Evolutionary conservation across 2,113 vertebrate species (phyloP).

Genomic region (Porphyrio hochstetteri): DNA sequence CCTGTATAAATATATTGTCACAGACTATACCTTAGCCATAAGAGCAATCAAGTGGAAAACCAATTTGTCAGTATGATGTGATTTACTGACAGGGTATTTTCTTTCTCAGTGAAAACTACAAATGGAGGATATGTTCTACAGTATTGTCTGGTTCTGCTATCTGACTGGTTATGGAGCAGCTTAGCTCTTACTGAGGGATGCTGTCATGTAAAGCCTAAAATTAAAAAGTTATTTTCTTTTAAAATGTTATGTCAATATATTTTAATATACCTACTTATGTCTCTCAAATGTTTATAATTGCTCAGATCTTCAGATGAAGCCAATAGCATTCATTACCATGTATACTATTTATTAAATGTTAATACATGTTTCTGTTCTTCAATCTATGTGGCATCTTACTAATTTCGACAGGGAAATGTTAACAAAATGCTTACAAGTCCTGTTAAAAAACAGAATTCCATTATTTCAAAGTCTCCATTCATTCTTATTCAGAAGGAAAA

Average conservation of each 20-base stretch:
- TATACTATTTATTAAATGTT: not conserved
- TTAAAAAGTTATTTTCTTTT: not conserved
- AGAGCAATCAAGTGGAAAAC: not conserved
- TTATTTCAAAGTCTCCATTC: not conserved
- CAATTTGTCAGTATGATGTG: not conserved
- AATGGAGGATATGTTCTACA: not conserved
- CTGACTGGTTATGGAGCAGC: not conserved
- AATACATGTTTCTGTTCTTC: not conserved
- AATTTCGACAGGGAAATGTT: not conserved
- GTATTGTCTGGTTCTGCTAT: not conserved
- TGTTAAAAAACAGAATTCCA: not conserved
- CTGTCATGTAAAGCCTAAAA: not conserved
- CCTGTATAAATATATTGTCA: not conserved
- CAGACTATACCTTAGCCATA: not conserved
- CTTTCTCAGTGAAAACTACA: not conserved
- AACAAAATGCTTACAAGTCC: not conserved
- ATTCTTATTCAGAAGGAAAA: not conserved
- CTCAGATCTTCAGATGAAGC: not conserved
- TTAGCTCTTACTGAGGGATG: not conserved
- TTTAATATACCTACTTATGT: not conserved
- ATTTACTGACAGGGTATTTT: not conserved
- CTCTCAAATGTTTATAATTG: not conserved
- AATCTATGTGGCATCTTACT: not conserved
- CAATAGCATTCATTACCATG: not conserved
- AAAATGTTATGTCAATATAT: not conserved